A percentile compares a stretch with the other conserved stretches of the same genome.
phyloP scores from a whole-genome alignment of 2,797 vertebrate genomes.

The Coranthus polyacanthus region DNA sequence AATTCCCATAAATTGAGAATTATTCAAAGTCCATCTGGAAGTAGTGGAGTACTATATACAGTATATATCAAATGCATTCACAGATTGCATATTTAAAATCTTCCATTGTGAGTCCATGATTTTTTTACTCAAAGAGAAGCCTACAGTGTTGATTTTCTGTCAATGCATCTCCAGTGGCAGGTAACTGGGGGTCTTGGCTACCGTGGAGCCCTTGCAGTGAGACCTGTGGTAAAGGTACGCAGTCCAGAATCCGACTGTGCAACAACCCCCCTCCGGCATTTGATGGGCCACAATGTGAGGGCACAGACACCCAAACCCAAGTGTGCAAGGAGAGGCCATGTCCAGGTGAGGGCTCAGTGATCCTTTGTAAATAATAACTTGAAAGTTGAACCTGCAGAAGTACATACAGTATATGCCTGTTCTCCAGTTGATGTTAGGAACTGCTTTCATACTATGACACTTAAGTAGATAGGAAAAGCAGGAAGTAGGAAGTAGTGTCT shows the following conservation, averaged over 20 bases:
- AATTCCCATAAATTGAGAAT: too few species aligned
- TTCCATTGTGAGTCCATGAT: background rate
- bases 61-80: too few species aligned
- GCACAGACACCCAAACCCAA: slow-evolving; percentile 90
- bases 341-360: slow-evolving; percentile 90
- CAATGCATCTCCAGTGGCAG: slow-evolving; percentile 83
- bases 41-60: too few species aligned
- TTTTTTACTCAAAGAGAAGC: background rate
- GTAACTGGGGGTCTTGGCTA: slow-evolving; percentile 93
- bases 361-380: too few species aligned
- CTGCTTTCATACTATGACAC: too few species aligned
- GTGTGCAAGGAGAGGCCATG: slow-evolving; percentile 91
- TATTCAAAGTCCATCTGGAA: too few species aligned
- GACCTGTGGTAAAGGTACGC: slow-evolving; percentile 92
- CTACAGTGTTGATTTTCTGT: background rate
- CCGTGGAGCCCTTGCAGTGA: slow-evolving; percentile 92
- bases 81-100: too few species aligned
- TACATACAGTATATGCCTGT: too few species aligned
- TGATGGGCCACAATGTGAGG: slow-evolving; percentile 86
- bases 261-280: slow-evolving; percentile 91
- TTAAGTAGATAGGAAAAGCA: too few species aligned
- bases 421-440: background rate
- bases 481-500: too few species aligned
- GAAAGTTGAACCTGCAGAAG: background rate
- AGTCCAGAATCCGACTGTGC: slow-evolving; percentile 90